phyloP scores from a whole-genome alignment of 1,140 invertebrate species.

The Zaprionus ornatus region DNA sequence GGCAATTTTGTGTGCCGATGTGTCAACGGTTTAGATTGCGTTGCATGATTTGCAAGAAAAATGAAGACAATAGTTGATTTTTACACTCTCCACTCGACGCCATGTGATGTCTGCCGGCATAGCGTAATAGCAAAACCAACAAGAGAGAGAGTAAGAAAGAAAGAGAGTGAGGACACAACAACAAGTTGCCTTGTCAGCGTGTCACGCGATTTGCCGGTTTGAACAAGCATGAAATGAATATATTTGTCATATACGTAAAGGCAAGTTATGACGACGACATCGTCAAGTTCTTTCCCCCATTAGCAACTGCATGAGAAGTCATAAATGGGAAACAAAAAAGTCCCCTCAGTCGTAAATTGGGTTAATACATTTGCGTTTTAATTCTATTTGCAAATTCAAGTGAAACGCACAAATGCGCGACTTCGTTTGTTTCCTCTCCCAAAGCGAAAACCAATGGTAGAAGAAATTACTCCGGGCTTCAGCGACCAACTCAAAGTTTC shows the following conservation, averaged over 20 bases:
- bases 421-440: constrained; percentile 29
- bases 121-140: constrained; percentile 14
- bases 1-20: constrained; percentile 58
- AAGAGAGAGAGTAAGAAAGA: background rate
- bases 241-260: constrained; percentile 66
- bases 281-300: constrained; percentile 54
- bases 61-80: constrained; percentile 80
- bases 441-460: constrained; percentile 59
- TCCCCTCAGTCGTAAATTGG: constrained; percentile 47
- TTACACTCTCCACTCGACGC: constrained; percentile 61
- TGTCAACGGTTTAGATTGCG: constrained; percentile 78
- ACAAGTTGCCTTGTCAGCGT: constrained; percentile 64
- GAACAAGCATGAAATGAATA: constrained; percentile 78
- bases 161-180: constrained; percentile 8
- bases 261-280: constrained; percentile 66
- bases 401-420: constrained; percentile 59
- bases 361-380: constrained; percentile 62
- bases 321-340: constrained; percentile 23
- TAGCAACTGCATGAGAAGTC: constrained; percentile 46
- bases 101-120: constrained; percentile 20
- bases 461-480: constrained; percentile 52
- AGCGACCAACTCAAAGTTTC: constrained; percentile 63
- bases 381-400: constrained; percentile 74
- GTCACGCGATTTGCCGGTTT: constrained; percentile 75
- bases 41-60: constrained; percentile 81